These are phyloP conservation scores for Channa argus DNA, from an alignment of 2,113 vertebrate genomes.

Conservation along the genomic window DNA sequence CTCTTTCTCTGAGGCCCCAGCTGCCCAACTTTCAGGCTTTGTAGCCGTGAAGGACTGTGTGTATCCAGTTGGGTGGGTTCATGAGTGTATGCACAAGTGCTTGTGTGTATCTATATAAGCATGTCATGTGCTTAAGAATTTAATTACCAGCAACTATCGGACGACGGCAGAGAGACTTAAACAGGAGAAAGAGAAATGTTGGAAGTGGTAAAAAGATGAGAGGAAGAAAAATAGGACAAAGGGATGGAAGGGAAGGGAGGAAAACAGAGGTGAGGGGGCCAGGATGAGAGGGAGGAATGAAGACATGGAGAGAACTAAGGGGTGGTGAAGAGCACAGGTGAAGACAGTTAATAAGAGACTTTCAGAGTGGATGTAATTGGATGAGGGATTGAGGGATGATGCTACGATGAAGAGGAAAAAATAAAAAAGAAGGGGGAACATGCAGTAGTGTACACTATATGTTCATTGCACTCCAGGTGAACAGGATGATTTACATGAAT, in stretches of 20 bases:
- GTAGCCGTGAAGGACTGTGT: constrained; percentile 46
- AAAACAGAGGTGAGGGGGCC: constrained; percentile 38
- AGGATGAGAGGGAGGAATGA: constrained; percentile 38
- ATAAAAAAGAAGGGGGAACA: constrained; percentile 10
- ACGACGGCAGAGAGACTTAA: constrained; percentile 53
- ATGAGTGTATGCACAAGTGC: neutral
- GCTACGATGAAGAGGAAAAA: constrained; percentile 34
- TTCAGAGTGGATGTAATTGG: constrained; percentile 62
- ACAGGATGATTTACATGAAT: constrained; percentile 9
- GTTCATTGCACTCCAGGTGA: constrained; percentile 23
- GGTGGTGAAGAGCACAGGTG: constrained; percentile 17
- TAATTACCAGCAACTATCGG: constrained; percentile 62
- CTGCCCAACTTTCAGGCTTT: constrained; percentile 53
- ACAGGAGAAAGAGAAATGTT: neutral
- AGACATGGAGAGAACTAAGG: constrained; percentile 31
- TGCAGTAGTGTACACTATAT: neutral
- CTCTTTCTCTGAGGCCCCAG: constrained; percentile 47
- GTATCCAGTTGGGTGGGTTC: neutral
- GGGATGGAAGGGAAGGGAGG: constrained; percentile 10
- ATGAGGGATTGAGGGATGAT: constrained; percentile 68
- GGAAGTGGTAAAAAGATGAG: neutral
- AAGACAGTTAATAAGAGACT: constrained; percentile 55
- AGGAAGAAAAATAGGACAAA: constrained; percentile 26
- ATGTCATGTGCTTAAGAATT: constrained; percentile 33
- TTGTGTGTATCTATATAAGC: constrained; percentile 17